Evolutionary conservation across 2,113 vertebrate species (phyloP).

Genomic region (Ictalurus punctatus): DNA sequence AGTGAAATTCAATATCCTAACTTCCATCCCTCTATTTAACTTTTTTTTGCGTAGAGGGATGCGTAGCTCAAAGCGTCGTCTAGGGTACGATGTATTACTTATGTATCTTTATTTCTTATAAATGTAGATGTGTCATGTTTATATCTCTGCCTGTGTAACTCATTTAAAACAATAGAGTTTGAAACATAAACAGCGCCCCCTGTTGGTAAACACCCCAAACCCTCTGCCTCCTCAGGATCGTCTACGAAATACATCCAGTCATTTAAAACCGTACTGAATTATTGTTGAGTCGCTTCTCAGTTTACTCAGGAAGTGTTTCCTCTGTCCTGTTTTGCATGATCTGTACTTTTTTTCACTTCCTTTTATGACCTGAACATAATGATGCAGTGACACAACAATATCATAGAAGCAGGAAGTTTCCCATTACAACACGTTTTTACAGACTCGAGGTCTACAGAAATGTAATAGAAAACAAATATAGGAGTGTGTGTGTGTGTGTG

Average conservation of each 20-base stretch:
- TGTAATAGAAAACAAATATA: neutral
- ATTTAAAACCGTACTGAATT: too few species aligned
- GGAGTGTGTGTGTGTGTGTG: neutral
- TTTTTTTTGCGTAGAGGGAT: conserved; percentile 80
- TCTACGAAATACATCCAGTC: too few species aligned
- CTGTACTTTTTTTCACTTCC: neutral
- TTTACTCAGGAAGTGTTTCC: neutral
- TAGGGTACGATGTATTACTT: neutral
- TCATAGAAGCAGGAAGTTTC: neutral
- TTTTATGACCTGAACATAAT: neutral
- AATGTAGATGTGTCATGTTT: neutral
- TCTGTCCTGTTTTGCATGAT: neutral
- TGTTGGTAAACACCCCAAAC: too few species aligned
- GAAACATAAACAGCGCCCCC: too few species aligned
- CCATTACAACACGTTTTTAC: neutral
- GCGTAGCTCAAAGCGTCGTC: conserved; percentile 60
- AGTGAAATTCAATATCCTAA: neutral
- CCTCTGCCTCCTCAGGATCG: too few species aligned
- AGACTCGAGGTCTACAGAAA: neutral
- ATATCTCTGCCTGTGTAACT: too few species aligned
- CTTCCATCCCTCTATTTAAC: neutral
- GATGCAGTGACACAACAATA: neutral
- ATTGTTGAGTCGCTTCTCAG: neutral
- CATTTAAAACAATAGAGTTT: too few species aligned
- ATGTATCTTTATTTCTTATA: neutral